phyloP scores from a whole-genome alignment of 2,113 vertebrate genomes.

The Perccottus glenii region DNA sequence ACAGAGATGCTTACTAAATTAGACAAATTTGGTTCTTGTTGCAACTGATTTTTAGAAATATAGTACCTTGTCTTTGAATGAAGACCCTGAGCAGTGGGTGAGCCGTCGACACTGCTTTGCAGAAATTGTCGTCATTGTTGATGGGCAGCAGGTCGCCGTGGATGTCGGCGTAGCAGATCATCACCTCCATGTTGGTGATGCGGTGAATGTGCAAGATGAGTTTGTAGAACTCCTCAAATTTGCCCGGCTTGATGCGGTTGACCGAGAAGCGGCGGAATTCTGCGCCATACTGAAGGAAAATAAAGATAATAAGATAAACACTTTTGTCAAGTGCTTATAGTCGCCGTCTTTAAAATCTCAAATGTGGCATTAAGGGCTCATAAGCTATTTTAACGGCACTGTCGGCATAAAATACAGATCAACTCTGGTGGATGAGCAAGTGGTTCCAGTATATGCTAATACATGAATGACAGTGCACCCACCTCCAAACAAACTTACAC shows the following conservation, averaged over 20 bases:
- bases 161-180: slow-evolving; percentile 95
- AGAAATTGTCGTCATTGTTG: slow-evolving; percentile 98
- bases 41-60: not conserved
- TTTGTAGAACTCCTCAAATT: slow-evolving; percentile 98
- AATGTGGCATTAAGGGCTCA: too few species aligned
- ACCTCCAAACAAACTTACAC: slow-evolving; percentile 36
- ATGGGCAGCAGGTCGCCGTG: slow-evolving; percentile 98
- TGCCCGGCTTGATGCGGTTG: slow-evolving; percentile 92
- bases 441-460: not conserved
- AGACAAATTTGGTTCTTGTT: too few species aligned
- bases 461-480: slow-evolving; percentile 30
- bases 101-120: slow-evolving; percentile 94
- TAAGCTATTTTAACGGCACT: too few species aligned
- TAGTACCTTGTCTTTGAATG: slow-evolving; percentile 94
- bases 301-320: not conserved
- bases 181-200: slow-evolving; percentile 91
- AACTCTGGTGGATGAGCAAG: slow-evolving; percentile 50
- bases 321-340: too few species aligned
- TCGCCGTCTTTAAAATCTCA: too few species aligned
- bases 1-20: not conserved
- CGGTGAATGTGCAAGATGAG: slow-evolving; percentile 93
- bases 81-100: slow-evolving; percentile 94
- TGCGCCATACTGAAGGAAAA: slow-evolving; percentile 87
- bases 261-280: slow-evolving; percentile 97
- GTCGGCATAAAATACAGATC: slow-evolving; percentile 42